Evolutionary conservation across 2,113 vertebrate genomes (phyloP).

Genomic region (Xenus cinereus): DNA sequence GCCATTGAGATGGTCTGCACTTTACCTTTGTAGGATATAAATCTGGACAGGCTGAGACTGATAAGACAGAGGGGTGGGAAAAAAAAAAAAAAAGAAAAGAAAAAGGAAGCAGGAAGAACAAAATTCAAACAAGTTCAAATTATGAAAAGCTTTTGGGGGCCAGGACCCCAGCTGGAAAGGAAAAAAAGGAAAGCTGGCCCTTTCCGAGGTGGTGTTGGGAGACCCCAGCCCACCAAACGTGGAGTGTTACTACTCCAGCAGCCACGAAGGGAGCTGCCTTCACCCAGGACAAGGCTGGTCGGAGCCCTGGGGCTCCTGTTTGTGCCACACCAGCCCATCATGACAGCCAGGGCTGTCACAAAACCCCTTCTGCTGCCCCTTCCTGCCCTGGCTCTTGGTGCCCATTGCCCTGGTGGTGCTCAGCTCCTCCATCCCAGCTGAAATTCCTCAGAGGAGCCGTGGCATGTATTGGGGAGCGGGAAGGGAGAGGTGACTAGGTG

Average conservation of each 20-base stretch:
- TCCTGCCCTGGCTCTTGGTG: not conserved
- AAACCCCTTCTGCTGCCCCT: not conserved
- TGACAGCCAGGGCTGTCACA: not conserved
- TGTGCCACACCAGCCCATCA: not conserved
- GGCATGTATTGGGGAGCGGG: not conserved
- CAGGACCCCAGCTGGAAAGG: not conserved
- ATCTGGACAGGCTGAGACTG: slow-evolving; percentile 8
- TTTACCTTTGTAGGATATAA: slow-evolving; percentile 36
- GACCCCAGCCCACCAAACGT: not conserved
- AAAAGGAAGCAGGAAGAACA: not conserved
- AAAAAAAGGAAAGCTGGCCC: not conserved
- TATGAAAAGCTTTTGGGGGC: not conserved
- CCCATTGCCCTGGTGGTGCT: not conserved
- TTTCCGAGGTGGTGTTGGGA: not conserved
- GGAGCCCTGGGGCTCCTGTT: not conserved
- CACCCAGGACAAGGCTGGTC: not conserved
- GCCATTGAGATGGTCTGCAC: not conserved
- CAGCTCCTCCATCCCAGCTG: not conserved
- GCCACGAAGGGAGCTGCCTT: not conserved
- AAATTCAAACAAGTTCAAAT: not conserved
- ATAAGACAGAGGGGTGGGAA: not conserved
- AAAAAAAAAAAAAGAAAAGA: not conserved
- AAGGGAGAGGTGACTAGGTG: not conserved
- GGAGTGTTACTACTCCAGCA: not conserved
- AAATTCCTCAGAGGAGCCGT: not conserved